Conservation (phyloP, 2,113 vertebrate genomes). For the Anguilla japonica region DNA sequence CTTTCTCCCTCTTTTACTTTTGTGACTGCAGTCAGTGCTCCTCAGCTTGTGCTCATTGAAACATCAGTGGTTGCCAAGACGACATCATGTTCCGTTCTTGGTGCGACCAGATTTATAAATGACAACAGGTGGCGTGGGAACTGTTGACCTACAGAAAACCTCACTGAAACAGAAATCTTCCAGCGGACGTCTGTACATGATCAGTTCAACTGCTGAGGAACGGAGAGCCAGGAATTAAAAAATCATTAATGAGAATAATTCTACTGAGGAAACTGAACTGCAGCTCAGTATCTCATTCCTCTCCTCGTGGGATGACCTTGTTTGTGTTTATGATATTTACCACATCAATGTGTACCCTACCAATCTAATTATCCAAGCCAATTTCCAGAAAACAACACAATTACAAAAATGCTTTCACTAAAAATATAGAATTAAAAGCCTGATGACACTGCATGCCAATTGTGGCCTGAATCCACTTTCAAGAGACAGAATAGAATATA, state of each 20-base stretch:
- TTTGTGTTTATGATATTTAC: background rate
- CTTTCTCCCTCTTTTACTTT: background rate
- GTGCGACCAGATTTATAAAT: background rate
- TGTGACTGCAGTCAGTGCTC: background rate
- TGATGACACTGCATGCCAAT: too few species aligned
- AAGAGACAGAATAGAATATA: too few species aligned
- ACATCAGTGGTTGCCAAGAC: background rate
- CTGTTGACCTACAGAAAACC: background rate
- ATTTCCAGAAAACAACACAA: background rate
- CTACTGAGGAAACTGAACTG: background rate
- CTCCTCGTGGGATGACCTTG: background rate
- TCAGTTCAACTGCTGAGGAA: background rate
- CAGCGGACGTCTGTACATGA: background rate
- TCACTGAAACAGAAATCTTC: background rate
- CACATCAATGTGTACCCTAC: background rate
- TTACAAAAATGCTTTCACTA: background rate
- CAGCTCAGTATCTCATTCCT: background rate
- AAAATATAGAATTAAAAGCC: too few species aligned
- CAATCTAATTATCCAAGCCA: background rate
- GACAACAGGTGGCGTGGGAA: background rate
- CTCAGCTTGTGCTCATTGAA: background rate
- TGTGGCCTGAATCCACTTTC: too few species aligned
- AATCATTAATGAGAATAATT: background rate
- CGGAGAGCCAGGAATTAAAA: background rate
- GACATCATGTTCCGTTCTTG: background rate